Evolutionary conservation across 1,140 invertebrate genomes (phyloP).

Genomic region (Bilobella aurantiaca): DNA sequence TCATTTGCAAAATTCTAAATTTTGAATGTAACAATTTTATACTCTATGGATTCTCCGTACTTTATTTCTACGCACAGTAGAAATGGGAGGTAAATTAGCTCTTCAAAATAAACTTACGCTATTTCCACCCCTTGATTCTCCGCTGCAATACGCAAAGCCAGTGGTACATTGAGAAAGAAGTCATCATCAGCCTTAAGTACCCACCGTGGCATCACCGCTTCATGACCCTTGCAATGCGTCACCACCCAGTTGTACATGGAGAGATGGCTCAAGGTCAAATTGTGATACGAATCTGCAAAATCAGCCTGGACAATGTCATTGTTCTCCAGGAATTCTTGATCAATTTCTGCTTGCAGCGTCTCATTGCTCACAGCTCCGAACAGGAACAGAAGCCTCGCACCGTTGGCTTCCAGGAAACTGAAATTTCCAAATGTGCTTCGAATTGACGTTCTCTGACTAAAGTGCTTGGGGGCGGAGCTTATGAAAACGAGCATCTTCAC

Average conservation of each 20-base stretch:
- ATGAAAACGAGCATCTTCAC: neutral
- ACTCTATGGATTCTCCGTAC: too few species aligned
- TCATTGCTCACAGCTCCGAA: neutral
- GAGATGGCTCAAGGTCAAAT: neutral
- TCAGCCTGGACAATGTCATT: neutral
- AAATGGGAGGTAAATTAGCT: too few species aligned
- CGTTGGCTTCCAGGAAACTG: neutral
- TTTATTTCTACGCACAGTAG: too few species aligned
- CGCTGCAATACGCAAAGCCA: neutral
- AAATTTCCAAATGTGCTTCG: neutral
- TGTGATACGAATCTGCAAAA: neutral
- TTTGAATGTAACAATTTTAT: too few species aligned
- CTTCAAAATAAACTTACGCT: neutral
- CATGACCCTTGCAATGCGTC: neutral
- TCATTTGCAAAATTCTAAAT: too few species aligned
- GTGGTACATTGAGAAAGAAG: neutral
- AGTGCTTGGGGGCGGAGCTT: neutral
- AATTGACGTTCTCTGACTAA: neutral
- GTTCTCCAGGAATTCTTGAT: neutral
- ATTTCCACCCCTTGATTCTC: neutral
- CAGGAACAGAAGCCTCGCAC: neutral
- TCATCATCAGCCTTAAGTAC: constrained; percentile 9
- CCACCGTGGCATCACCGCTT: neutral
- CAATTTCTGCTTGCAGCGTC: neutral
- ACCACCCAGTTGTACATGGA: neutral